Evolutionary conservation across 2,888 invertebrate species (phyloP).

Genomic region (Tipula lateralis): DNA sequence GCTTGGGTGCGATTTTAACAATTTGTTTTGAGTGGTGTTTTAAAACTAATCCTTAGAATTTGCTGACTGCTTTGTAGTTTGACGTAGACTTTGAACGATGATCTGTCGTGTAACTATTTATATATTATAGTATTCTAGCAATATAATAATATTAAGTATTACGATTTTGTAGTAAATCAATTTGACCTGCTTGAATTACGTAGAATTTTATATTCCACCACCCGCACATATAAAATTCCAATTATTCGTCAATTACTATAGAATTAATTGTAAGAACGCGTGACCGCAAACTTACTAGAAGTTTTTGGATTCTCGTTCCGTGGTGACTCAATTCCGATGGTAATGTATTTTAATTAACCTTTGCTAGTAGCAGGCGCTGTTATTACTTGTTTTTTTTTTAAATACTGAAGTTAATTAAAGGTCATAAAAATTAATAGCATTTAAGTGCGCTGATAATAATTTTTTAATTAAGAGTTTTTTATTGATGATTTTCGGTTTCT

Average conservation of each 20-base stretch:
- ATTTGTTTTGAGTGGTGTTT: background rate
- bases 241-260: background rate
- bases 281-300: background rate
- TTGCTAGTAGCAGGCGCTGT: background rate
- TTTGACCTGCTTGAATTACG: background rate
- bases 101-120: too few relatives aligned
- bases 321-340: background rate
- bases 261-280: background rate
- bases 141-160: background rate
- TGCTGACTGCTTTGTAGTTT: background rate
- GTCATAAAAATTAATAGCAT: background rate
- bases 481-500: background rate
- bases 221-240: background rate
- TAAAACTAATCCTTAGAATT: background rate
- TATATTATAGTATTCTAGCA: background rate
- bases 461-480: background rate
- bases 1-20: background rate
- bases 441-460: background rate
- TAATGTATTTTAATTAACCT: background rate
- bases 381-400: background rate
- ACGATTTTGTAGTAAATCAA: background rate
- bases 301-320: background rate
- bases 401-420: background rate
- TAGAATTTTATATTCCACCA: background rate
- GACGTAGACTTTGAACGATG: background rate